Evolutionary conservation across 2,888 invertebrate genomes (phyloP), one percentile per base, ranked within the genome.

Genomic region (Cenopis cana): DNA sequence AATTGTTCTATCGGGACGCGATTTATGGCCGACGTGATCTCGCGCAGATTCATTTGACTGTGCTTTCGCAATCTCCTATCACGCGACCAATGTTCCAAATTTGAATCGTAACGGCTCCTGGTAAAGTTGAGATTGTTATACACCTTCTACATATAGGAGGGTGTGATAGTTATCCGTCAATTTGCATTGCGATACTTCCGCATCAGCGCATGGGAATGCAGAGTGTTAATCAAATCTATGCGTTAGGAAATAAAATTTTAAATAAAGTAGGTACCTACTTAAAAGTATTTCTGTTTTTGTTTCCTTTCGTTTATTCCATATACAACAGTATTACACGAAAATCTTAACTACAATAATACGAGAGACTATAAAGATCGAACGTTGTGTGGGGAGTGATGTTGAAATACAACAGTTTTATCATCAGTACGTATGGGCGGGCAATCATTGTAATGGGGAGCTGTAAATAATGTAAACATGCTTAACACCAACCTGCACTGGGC

Each of bases 21-120:
- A 93, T 93, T 93, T 93, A 93, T 93, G 85, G 84, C 78, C 85
- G 88, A 93, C 93, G 93, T 93, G 93, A 92, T 91, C 90, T 84
- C 85, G 81, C 81, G 87, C 83, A 85, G 85, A 89, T 89, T 90
- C 89, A 90, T 91, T 54, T 64, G 52, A 64, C 38, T 18, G n/a
- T 50, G 36, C 11, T 64, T 54, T 38, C 24, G n/a, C 52, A 24
- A 10, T 9, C 2, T 54, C 38, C 20, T 24, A 64, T 38, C 38
- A 38, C 36, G 36, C 2, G 20, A 20, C 20, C 4, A 14, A n/a
- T 54, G 38, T 24, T 38, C 36, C 6, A 54, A 64, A 64, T 11
- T 29, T 64, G 36, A 64, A 64, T 38, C 33, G 52, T 64, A 38
- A n/a, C 4, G 1, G 9, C 36, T 24, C n/a, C 17, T 54, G 4